Base-by-base conservation (phyloP, 2,888 invertebrate species). In the Agrotis segetum region DNA sequence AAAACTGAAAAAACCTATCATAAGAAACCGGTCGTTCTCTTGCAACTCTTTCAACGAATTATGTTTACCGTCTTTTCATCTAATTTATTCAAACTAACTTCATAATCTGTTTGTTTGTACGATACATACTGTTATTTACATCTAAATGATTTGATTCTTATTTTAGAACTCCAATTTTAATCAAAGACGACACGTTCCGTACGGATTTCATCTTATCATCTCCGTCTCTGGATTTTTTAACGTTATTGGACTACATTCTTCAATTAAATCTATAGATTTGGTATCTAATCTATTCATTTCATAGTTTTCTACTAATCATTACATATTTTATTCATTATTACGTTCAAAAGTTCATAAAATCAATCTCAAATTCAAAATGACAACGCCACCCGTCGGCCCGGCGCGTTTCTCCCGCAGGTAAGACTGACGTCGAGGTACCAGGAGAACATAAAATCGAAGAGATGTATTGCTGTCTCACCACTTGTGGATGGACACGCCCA, bases 401-500 rank as follows among this genome's bases (percentile, higher is more conserved):
- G 79, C 78, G 74, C 79, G 77, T 79, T 85, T 84, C 84, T 85
- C 84, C 84, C 87, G 88, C 90, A 91, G 90, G 92, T 90, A 91
- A 88, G 83, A 84, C 85, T 86, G 90, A 90, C 91, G 91, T 89
- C 84, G 80, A 66, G 71, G 85, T 91, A 92, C 94, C 92, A 94
- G 93, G 94, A 84, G 78, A 81, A 60, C 94, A 94, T 89, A 88
- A 88, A 76, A 77, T 64, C 74, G 44, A 79, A 75, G 63, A 71
- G 78, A 83, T 81, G 52, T 81, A 66, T 59, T 55, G 74, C 68
- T 76, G 81, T 74, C 74, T 79, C 84, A 76, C 80, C 83, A 87
- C 87, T 87, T 84, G 87, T 82, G 74, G 82, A 82, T 86, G 83
- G 90, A 88, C 90, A 89, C 92, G 93, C 92, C 93, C 92, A 92